Evolutionary conservation across 2,888 invertebrate genomes (phyloP), one percentile per base, ranked within the genome.

Genomic region (Abrostola tripartita): DNA sequence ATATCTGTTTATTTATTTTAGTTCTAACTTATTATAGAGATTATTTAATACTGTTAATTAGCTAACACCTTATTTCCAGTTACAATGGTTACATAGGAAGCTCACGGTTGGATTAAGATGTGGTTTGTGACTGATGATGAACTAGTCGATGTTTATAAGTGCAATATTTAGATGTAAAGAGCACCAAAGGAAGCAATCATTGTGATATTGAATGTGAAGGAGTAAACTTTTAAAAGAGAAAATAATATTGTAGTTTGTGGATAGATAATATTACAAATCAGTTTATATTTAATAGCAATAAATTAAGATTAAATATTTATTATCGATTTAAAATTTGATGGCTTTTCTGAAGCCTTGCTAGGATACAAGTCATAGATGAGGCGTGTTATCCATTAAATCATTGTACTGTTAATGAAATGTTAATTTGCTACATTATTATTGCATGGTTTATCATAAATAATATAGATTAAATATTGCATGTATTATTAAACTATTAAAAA

Each of bases 171-270:
- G 72, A 81, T 81, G 75, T 83, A 83, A 87, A 81, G 80, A 79
- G 82, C 85, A 90, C 88, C 89, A 90, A 90, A 88, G 85, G 75
- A 88, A 85, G 81, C 82, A 85, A 85, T 85, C 69, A 85, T 85
- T 90, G 90, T 90, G 90, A 91, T 91, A 90, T 84, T 86, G 82
- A 83, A 84, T 82, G 84, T 85, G 73, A 78, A 81, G 77, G 81
- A 77, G 82, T 69, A 74, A 78, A 81, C 79, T 77, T 81, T 78
- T 75, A 76, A 65, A 71, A 71, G 55, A 73, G 14, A 70, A 61
- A 64, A 68, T 68, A 64, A 68, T 68, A 71, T 64, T 68, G 65
- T 71, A 71, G 51, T 60, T 68, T 53, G 41, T 61, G 52, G 56
- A 52, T 55, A 52, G 71, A 71, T 56, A 40, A 49, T 60, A 70